Base-by-base conservation (phyloP, 1,140 invertebrate genomes). In the Oncopodura yosiiana region DNA sequence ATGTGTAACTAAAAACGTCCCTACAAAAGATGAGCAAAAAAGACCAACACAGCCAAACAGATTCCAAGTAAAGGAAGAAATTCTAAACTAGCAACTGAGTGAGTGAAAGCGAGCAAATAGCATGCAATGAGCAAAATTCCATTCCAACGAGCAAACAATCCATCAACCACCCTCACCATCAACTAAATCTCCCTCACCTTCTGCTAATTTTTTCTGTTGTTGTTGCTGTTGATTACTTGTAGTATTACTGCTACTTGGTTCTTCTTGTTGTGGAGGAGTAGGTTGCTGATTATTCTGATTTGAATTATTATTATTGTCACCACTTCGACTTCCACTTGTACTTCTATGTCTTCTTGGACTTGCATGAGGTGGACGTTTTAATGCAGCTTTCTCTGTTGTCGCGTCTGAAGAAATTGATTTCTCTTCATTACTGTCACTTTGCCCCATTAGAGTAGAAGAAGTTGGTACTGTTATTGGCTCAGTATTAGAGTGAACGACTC, bases 101-200 rank as follows among this genome's bases (percentile, higher is more conserved):
- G 58, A 18, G 42, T 52, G 44, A 63, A 63, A 60, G 62, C 62
- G 18, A 63, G 51, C n/a, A 63, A 45, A 37, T 63, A 63, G 45
- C 58, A 63, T 53, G 62, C 58, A 60, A 60, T 24, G 36, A 63
- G 49, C 27, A 63, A 43, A 32, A 63, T 14, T 30, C 54, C 52
- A 58, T 49, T 63, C 62, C 57, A 60, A n/a, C 53, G 38, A 26
- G 24, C 27, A 49, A 50, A 48, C 43, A 46, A 42, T 24, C 53
- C 41, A 27, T 41, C 51, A 21, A 24, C 21, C 34, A 26, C 21
- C n/a, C n/a, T 9, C 9, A 41, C 8, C 34, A 36, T 11, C 18
- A 18, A 9, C 24, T 8, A n/a, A n/a, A 8, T 12, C 4, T n/a
- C 23, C 23, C 57, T 60, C 57, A 60, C 57, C 57, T 60, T 58